These are phyloP conservation scores for Argyra leucocephala DNA, from an alignment of 2,888 invertebrate species.

Conservation along the genomic window DNA sequence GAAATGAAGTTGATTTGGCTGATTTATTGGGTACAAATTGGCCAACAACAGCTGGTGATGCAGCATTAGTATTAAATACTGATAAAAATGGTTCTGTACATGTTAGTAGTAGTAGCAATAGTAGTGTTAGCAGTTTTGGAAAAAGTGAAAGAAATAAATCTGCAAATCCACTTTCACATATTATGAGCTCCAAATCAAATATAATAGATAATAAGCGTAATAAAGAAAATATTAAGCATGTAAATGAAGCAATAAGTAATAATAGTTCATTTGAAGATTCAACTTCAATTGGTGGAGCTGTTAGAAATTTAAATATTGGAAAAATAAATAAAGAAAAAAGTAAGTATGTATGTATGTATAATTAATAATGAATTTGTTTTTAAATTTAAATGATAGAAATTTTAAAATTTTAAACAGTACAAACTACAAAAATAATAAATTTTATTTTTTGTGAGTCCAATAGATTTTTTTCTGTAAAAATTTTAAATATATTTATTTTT, in stretches of 20 bases:
- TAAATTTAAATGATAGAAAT: no score
- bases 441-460: no score
- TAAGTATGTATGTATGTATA: no score
- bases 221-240: not conserved
- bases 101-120: slow-evolving; percentile 26
- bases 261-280: slow-evolving; percentile 8
- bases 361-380: no score
- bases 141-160: slow-evolving; percentile 49
- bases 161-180: slow-evolving; percentile 50
- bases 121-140: slow-evolving; percentile 26
- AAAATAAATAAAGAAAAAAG: slow-evolving; percentile 22
- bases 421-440: no score
- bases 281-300: slow-evolving; percentile 7
- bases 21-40: slow-evolving; percentile 38
- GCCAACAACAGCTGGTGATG: slow-evolving; percentile 38
- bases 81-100: slow-evolving; percentile 19
- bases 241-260: slow-evolving; percentile 6
- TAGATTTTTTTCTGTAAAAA: no score
- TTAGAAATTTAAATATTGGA: slow-evolving; percentile 8
- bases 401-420: no score
- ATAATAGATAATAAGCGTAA: not conserved
- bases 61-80: slow-evolving; percentile 36
- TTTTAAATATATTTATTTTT: no score
- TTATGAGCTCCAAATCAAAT: slow-evolving; percentile 32
- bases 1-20: slow-evolving; percentile 35